Evolutionary conservation across 2,888 invertebrate species (phyloP).

Genomic region (Philereme transversata): DNA sequence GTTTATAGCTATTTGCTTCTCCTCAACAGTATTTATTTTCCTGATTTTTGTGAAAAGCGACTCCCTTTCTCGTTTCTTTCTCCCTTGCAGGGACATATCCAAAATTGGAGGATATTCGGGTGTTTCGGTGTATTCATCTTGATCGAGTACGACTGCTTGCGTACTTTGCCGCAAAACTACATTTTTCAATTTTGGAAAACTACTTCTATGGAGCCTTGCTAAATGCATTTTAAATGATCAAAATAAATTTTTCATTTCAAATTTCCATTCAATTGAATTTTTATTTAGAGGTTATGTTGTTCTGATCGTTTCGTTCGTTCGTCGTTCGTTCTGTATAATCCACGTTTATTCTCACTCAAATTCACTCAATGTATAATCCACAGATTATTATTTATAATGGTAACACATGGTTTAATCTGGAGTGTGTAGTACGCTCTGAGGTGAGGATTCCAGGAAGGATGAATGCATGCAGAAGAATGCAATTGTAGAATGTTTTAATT

Average conservation of each 20-base stretch:
- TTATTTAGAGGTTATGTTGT: slow-evolving; percentile 37
- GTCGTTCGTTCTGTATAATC: too few relatives aligned
- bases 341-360: too few relatives aligned
- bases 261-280: neutral
- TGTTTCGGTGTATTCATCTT: slow-evolving; percentile 71
- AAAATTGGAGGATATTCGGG: slow-evolving; percentile 85
- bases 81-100: slow-evolving; percentile 82
- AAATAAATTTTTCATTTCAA: slow-evolving; percentile 7
- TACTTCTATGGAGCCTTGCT: slow-evolving; percentile 58
- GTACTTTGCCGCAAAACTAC: slow-evolving; percentile 52
- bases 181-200: slow-evolving; percentile 59
- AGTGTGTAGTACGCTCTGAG: too few relatives aligned
- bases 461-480: too few relatives aligned
- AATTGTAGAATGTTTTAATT: too few relatives aligned
- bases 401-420: too few relatives aligned
- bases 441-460: too few relatives aligned
- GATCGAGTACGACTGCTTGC: slow-evolving; percentile 56
- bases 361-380: too few relatives aligned
- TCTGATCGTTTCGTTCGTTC: too few relatives aligned
- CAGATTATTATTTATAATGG: too few relatives aligned
- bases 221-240: slow-evolving; percentile 59
- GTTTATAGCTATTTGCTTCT: slow-evolving; percentile 92
- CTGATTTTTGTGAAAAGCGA: slow-evolving; percentile 84
- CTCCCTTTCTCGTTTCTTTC: slow-evolving; percentile 71
- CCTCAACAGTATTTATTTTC: slow-evolving; percentile 89